A percentile compares a stretch with the other conserved stretches of the same genome.
These are phyloP conservation scores for Stegodyphus mimosarum DNA, from an alignment of 1,140 invertebrate genomes.

Conservation along the genomic window DNA sequence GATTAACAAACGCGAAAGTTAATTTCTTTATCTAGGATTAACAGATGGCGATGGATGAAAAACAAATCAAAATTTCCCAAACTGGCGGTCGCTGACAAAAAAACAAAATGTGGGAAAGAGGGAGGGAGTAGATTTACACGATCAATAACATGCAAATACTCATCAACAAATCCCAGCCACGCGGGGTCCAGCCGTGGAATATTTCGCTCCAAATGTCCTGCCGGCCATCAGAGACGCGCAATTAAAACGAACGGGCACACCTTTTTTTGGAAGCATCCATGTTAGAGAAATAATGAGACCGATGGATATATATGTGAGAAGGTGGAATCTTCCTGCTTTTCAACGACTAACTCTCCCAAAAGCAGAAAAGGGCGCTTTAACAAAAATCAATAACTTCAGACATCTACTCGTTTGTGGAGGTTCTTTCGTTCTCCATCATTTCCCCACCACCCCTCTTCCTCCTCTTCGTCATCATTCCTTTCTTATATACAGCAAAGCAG, in stretches of 20 bases:
- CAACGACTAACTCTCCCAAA: conserved; percentile 50
- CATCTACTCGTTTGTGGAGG: conserved; percentile 59
- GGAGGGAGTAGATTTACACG: conserved; percentile 21
- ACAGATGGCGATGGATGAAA: too few relatives aligned
- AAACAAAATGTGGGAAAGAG: background rate
- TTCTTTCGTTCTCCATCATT: conserved; percentile 44
- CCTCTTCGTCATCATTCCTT: conserved; percentile 5
- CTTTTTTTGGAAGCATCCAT: conserved; percentile 42
- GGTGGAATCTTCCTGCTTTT: conserved; percentile 7
- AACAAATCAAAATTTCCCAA: too few relatives aligned
- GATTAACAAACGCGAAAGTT: too few relatives aligned
- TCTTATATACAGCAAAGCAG: background rate
- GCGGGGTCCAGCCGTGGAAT: background rate
- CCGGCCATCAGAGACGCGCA: conserved; percentile 12
- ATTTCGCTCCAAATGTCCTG: background rate
- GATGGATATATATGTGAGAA: conserved; percentile 32
- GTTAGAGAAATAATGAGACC: conserved; percentile 41
- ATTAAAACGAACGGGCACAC: conserved; percentile 18
- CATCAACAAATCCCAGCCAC: conserved; percentile 24
- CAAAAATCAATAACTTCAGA: conserved; percentile 60
- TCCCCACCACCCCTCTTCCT: background rate
- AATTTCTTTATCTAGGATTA: too few relatives aligned
- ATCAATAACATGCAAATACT: conserved; percentile 57
- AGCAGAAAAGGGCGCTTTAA: conserved; percentile 59
- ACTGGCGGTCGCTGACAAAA: too few relatives aligned